Base-by-base conservation (phyloP, 2,797 vertebrate genomes). In the Trachops cirrhosus region DNA sequence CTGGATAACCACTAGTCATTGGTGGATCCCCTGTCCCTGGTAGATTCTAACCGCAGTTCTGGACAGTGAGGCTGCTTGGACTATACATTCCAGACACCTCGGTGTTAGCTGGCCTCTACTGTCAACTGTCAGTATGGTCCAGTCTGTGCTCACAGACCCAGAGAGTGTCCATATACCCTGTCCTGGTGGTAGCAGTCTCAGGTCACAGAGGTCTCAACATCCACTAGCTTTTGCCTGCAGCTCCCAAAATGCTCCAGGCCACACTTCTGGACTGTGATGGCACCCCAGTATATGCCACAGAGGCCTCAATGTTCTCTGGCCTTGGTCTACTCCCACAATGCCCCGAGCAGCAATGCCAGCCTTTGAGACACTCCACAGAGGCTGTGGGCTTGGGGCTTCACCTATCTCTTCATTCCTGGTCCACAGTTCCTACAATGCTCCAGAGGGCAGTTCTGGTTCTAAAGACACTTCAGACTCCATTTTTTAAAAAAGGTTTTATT, bases 381-480 rank as follows among this genome's bases (percentile, higher is more conserved):
- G 50, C 7, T 37, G 21, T 15, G n/a, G 4, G 1, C n/a, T 71
- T 54, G 14, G 50, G 50, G 50, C n/a, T 26, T 9, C 77, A 52
- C 24, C 70, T 79, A 9, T 79, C 77, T 57, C 19, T 37, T 54
- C 18, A 18, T 34, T 34, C 24, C 46, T 34, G 6, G 34, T 6
- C 67, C 32, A 3, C 16, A 41, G 34, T 5, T 16, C n/a, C 46
- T 15, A 12, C 64, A 34, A 2, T 9, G 52, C 34, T 34, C 11
- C 0, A 0, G 4, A 34, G 52, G 34, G 37, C n/a, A 22, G 29
- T 32, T 57, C 39, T 15, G 2, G 9, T 15, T 50, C 14, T 52
- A 15, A 46, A 73, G 11, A 18, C 29, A 34, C 21, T 26, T 6
- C 3, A 19, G 26, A 39, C 18, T n/a, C 70, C 10, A 15, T 37